Conservation (phyloP, 2,113 vertebrate genomes). For the Saguinus midas region DNA sequence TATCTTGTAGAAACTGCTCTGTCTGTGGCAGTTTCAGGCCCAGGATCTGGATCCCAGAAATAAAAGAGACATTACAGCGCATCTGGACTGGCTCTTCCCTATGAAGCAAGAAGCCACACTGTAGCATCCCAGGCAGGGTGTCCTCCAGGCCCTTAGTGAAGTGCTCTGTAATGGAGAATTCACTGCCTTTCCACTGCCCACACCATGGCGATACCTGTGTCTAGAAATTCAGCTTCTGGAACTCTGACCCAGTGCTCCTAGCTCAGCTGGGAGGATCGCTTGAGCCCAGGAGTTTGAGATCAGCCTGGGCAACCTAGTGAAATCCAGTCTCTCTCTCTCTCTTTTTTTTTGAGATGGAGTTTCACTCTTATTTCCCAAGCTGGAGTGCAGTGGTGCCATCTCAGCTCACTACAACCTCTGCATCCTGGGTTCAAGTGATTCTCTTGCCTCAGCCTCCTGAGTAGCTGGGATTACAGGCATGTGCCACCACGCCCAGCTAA, state of each 20-base stretch:
- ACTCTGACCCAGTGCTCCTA: not conserved
- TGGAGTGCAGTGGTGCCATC: not conserved
- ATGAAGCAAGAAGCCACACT: accelerated
- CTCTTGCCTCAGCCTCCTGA: not conserved
- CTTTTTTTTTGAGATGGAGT: not conserved
- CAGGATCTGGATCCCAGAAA: not conserved
- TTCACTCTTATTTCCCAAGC: not conserved
- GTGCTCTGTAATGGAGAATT: not conserved
- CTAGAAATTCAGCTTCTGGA: not conserved
- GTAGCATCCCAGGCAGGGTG: too few species aligned
- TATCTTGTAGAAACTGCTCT: not conserved
- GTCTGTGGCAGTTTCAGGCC: not conserved
- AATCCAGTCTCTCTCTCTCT: not conserved
- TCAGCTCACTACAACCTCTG: not conserved
- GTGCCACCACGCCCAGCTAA: not conserved
- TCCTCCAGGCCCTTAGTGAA: not conserved
- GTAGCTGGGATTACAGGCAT: not conserved
- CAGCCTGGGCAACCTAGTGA: not conserved
- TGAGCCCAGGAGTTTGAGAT: not conserved
- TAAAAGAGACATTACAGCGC: not conserved
- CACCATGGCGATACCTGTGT: accelerated
- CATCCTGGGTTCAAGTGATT: not conserved
- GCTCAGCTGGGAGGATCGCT: not conserved
- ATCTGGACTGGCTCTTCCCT: not conserved
- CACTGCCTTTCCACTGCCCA: not conserved